These are phyloP conservation scores for Sialia sialis DNA, from an alignment of 2,113 vertebrate genomes.

Conservation along the genomic window DNA sequence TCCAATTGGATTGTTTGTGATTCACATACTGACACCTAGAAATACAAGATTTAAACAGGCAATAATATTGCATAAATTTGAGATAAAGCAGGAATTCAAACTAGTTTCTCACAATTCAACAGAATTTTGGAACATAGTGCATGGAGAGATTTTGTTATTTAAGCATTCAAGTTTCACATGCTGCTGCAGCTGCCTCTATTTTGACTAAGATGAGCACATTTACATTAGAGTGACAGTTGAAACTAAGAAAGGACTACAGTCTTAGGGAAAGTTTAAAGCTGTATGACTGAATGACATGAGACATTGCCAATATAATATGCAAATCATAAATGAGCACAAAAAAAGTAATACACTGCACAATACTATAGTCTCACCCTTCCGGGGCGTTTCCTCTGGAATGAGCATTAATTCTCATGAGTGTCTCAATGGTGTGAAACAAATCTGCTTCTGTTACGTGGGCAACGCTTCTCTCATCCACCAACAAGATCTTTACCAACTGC, in stretches of 20 bases:
- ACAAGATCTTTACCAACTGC: constrained; percentile 94
- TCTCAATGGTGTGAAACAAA: constrained; percentile 98
- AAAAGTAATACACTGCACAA: not conserved
- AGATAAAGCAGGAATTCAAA: not conserved
- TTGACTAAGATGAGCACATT: not conserved
- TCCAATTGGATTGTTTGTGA: not conserved
- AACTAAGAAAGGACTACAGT: not conserved
- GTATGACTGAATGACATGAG: not conserved
- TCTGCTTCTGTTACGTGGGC: constrained; percentile 96
- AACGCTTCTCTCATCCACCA: constrained; percentile 95
- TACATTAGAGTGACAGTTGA: not conserved
- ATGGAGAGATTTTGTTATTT: not conserved
- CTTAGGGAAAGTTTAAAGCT: not conserved
- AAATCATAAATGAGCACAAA: not conserved
- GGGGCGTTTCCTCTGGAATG: constrained; percentile 98
- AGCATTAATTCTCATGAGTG: constrained; percentile 97
- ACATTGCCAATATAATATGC: fast-evolving
- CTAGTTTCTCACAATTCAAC: not conserved
- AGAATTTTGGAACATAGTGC: not conserved
- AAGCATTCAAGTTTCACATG: not conserved
- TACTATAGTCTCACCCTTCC: constrained; percentile 84
- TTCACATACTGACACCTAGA: not conserved
- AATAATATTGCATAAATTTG: not conserved
- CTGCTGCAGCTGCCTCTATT: not conserved
- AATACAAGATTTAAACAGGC: not conserved